Evolutionary conservation across 1,140 invertebrate species (phyloP).

Genomic region (Drosophila fuyamai): DNA sequence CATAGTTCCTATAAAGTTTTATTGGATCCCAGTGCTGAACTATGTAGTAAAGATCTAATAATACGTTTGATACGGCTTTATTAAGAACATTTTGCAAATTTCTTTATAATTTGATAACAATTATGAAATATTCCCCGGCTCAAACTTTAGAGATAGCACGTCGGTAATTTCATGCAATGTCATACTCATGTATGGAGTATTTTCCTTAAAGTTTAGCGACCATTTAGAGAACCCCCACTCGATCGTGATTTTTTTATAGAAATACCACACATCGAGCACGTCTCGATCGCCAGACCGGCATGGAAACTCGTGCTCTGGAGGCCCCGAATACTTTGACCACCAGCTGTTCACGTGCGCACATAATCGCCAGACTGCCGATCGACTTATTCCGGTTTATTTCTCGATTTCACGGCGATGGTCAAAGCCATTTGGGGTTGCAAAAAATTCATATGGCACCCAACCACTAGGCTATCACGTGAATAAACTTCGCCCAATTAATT

Average conservation of each 20-base stretch:
- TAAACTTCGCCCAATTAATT: slow-evolving; percentile 29
- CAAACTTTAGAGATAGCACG: background rate
- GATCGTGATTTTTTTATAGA: slow-evolving; percentile 29
- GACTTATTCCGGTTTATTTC: slow-evolving; percentile 17
- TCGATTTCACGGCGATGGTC: background rate
- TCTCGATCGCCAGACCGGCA: slow-evolving; percentile 22
- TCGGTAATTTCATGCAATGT: background rate
- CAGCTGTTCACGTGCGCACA: slow-evolving; percentile 41
- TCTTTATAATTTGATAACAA: background rate
- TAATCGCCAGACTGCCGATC: slow-evolving; percentile 33
- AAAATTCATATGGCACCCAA: slow-evolving; percentile 4
- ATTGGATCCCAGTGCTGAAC: background rate
- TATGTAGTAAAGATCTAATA: background rate
- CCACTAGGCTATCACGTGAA: slow-evolving; percentile 62
- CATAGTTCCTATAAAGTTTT: background rate
- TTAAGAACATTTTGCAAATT: background rate
- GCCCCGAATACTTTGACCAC: slow-evolving; percentile 34
- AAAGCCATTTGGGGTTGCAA: slow-evolving; percentile 9
- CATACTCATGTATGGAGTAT: slow-evolving; percentile 1
- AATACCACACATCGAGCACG: slow-evolving; percentile 17
- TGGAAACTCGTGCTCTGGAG: slow-evolving; percentile 21
- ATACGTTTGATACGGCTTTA: background rate
- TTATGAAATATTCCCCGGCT: background rate
- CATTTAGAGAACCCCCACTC: background rate
- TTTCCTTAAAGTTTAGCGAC: background rate